Evolutionary conservation across 2,797 vertebrate species (phyloP).

Genomic region (Gephyroberyx darwinii): DNA sequence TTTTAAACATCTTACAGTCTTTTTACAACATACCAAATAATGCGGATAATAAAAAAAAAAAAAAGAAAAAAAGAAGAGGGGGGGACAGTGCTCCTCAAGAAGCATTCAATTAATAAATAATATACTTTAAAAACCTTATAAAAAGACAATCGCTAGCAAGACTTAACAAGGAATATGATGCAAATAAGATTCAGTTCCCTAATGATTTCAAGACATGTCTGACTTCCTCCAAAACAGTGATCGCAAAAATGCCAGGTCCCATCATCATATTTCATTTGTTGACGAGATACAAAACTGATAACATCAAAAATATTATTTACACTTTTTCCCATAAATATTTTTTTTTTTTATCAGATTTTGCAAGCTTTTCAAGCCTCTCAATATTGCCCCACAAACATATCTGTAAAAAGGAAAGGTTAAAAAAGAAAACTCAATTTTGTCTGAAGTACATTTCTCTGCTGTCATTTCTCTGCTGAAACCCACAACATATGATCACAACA

Average conservation of each 20-base stretch:
- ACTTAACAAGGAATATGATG: conserved; percentile 63
- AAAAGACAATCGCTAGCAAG: conserved; percentile 75
- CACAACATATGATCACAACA: conserved; percentile 30
- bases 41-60: conserved; percentile 48
- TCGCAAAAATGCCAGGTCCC: conserved; percentile 57
- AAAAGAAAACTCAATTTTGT: conserved; percentile 32
- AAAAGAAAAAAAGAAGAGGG: too few species aligned
- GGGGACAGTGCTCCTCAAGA: conserved; percentile 50
- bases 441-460: conserved; percentile 76
- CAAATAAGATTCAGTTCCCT: conserved; percentile 56
- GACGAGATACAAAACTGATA: conserved; percentile 61
- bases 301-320: conserved; percentile 76
- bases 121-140: conserved; percentile 79
- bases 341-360: conserved; percentile 55
- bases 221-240: conserved; percentile 55
- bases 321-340: conserved; percentile 69
- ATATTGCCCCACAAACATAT: conserved; percentile 75
- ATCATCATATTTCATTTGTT: conserved; percentile 66
- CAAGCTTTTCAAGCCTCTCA: conserved; percentile 66
- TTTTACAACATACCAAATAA: conserved; percentile 70
- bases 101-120: conserved; percentile 83
- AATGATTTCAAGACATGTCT: conserved; percentile 57
- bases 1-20: conserved; percentile 74
- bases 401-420: conserved; percentile 37
- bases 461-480: conserved; percentile 60